Base-by-base conservation (phyloP, 2,797 vertebrate species). In the Onychomys torridus region DNA sequence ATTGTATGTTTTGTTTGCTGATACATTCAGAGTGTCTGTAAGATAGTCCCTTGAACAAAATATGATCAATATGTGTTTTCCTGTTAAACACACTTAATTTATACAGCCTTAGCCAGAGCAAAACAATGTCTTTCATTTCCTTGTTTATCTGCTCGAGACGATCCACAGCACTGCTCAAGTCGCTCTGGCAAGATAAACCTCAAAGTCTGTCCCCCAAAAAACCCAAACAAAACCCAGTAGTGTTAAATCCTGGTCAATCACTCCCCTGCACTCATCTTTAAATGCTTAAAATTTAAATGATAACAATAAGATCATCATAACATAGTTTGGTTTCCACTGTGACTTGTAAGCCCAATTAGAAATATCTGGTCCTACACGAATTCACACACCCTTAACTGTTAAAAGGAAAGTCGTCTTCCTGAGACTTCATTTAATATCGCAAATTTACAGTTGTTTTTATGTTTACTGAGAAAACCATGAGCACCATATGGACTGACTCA, bases 401-500 rank as follows among this genome's bases (percentile, higher is more conserved):
- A 90, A 76, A 93, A 94, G 6, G 14, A 86, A 96, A 94, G 40
- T 2, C 52, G 57, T 81, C 73, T 76, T 73, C 96, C 57, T 92
- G 91, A 83, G 63, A 40, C 85, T 96, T 92, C 55, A 82, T 85
- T 95, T 91, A 81, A 77, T 82, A 90, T 91, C 46, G 75, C 89
- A 92, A 49, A 82, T 84, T 94, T 97, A 92, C 29, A 94, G 63
- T 91, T 78, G 37, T 52, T 65, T 93, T 93, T 89, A 71, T 71
- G 61, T 92, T 95, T 96, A 89, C 75, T 90, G 76, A 93, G 86
- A 90, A 96, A 93, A 32, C 2, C 69, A n/a, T 46, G 55, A 89
- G 85, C n/a, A 89, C 90, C 96, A 90, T 89, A 93, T 88, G 88
- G 82, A 67, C 65, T 83, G 86, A 91, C 63, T 83, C 83, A 59